A percentile compares a stretch with the other conserved stretches of the same genome.
Conservation (phyloP, 1,140 invertebrate genomes). For the Heliconius himera region DNA sequence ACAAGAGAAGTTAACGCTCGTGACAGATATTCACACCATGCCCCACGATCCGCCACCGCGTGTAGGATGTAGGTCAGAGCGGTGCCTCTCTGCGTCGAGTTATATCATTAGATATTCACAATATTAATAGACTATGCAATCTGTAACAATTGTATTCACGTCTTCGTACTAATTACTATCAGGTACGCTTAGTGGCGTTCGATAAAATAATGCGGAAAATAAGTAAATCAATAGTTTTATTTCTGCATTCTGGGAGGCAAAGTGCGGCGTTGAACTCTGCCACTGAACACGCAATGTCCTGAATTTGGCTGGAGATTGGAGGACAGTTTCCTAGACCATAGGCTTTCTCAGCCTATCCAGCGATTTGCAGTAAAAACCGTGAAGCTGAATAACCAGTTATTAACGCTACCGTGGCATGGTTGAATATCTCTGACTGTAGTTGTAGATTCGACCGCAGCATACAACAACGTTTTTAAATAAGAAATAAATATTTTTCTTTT, state of each 20-base stretch:
- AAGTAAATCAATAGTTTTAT: too few relatives aligned
- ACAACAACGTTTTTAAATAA: background rate
- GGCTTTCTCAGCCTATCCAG: too few relatives aligned
- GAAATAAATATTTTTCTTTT: too few relatives aligned
- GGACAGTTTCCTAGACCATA: too few relatives aligned
- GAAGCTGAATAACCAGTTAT: too few relatives aligned
- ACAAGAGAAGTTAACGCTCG: background rate
- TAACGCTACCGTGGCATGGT: too few relatives aligned
- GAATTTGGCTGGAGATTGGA: too few relatives aligned
- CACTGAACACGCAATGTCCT: too few relatives aligned
- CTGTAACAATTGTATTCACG: constrained; percentile 10
- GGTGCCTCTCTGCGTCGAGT: background rate
- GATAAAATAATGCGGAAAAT: too few relatives aligned
- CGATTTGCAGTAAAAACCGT: too few relatives aligned
- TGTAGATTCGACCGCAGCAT: background rate
- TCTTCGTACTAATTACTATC: constrained; percentile 10
- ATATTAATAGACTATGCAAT: constrained; percentile 13
- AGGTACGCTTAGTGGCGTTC: background rate
- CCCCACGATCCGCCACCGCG: background rate
- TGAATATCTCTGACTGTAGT: background rate
- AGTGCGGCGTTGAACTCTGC: too few relatives aligned
- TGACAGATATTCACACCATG: background rate
- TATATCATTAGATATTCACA: constrained; percentile 10
- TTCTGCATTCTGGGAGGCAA: too few relatives aligned
- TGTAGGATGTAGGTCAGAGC: background rate